Evolutionary conservation across 2,888 invertebrate genomes (phyloP).

Genomic region (Seira musarum): DNA sequence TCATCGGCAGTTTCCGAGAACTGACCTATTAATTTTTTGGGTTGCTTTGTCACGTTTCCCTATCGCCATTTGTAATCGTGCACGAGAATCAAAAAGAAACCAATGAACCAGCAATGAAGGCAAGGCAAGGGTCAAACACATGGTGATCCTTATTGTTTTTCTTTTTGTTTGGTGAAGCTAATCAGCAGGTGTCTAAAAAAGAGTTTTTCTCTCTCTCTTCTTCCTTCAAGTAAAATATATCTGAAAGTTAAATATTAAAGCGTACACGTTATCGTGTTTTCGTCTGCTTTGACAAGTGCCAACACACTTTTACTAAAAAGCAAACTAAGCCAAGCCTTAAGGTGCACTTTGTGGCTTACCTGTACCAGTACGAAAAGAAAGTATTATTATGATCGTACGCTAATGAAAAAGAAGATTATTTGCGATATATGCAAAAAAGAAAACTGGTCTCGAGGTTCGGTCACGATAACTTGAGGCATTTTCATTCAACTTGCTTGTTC

Average conservation of each 20-base stretch:
- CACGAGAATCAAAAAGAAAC: conserved; percentile 13
- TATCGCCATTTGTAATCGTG: conserved; percentile 34
- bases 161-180: conserved; percentile 39
- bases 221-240: conserved; percentile 39
- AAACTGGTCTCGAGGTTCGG: conserved; percentile 56
- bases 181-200: conserved; percentile 57
- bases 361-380: conserved; percentile 35
- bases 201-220: no score
- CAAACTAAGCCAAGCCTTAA: conserved; percentile 46
- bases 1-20: conserved; percentile 39
- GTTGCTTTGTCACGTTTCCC: conserved; percentile 47
- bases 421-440: conserved; percentile 37
- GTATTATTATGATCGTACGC: conserved; percentile 28
- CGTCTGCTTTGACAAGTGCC: conserved; percentile 49
- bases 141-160: conserved; percentile 48
- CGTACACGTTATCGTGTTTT: conserved; percentile 33
- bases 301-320: conserved; percentile 54
- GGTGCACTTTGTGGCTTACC: conserved; percentile 26
- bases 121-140: conserved; percentile 50
- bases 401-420: conserved; percentile 54
- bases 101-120: not conserved
- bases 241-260: not conserved
- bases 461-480: conserved; percentile 59
- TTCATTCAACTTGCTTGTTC: conserved; percentile 43
- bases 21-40: conserved; percentile 55